Conservation (phyloP, 2,113 vertebrate species). For the Spermophilus dauricus region DNA sequence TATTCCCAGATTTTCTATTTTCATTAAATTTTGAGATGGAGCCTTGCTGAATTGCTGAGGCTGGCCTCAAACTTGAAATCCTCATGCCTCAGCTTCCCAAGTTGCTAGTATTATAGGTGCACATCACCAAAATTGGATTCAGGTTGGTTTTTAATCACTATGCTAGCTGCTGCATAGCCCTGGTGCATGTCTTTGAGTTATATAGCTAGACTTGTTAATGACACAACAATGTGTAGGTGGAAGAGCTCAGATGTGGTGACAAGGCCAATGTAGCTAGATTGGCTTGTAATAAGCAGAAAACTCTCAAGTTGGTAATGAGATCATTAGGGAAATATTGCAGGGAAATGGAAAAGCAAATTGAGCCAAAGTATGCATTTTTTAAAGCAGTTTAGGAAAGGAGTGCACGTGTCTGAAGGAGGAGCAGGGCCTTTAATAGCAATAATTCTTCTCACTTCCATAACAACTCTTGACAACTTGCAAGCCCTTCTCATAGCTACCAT, state of each 20-base stretch:
- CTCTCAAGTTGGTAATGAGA: slow-evolving; percentile 62
- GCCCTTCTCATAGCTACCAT: slow-evolving; percentile 16
- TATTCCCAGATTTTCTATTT: not conserved
- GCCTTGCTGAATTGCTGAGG: not conserved
- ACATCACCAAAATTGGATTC: not conserved
- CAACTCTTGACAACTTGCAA: slow-evolving; percentile 31
- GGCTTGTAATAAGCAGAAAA: slow-evolving; percentile 44
- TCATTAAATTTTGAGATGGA: too few species aligned
- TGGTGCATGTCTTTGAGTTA: slow-evolving; percentile 62
- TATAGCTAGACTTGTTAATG: slow-evolving; percentile 50
- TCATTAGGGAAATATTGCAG: not conserved
- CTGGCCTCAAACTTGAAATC: not conserved
- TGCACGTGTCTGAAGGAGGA: not conserved
- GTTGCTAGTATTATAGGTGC: not conserved
- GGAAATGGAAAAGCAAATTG: slow-evolving; percentile 43
- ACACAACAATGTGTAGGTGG: slow-evolving; percentile 51
- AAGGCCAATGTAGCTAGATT: slow-evolving; percentile 17
- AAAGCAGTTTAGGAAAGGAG: not conserved
- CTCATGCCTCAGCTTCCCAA: not conserved
- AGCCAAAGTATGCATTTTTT: slow-evolving; percentile 40
- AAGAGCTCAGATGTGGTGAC: slow-evolving; percentile 42
- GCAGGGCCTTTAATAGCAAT: not conserved
- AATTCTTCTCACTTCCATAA: slow-evolving; percentile 10
- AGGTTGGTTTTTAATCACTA: slow-evolving; percentile 66
- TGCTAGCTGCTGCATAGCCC: slow-evolving; percentile 29